These are phyloP conservation scores for Cataglyphis hispanica DNA, from an alignment of 1,140 invertebrate genomes.

Conservation along the genomic window DNA sequence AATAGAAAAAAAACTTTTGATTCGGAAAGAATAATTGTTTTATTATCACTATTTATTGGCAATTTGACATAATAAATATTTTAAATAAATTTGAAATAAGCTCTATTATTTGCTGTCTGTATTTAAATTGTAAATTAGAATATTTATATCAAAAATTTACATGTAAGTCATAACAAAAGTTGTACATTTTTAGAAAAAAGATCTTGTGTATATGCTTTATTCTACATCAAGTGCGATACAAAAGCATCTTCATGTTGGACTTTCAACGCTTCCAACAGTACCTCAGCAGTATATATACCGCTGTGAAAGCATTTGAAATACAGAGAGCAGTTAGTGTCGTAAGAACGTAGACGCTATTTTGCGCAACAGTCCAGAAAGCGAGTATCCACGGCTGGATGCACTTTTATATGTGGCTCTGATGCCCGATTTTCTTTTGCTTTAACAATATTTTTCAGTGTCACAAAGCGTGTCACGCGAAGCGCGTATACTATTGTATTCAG, in stretches of 20 bases:
- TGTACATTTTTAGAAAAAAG: constrained; percentile 1
- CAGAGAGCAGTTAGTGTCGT: constrained; percentile 41
- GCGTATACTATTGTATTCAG: constrained; percentile 3
- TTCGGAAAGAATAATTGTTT: background rate
- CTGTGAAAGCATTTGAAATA: constrained; percentile 55
- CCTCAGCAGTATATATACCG: constrained; percentile 34
- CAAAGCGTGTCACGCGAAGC: constrained; percentile 30
- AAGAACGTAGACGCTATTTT: constrained; percentile 48
- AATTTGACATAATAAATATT: no score
- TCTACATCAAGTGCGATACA: background rate
- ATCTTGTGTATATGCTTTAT: background rate
- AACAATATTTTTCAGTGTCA: constrained; percentile 51
- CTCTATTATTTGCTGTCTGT: background rate
- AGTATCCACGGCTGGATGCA: constrained; percentile 24
- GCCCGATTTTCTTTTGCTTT: constrained; percentile 51
- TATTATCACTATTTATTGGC: background rate
- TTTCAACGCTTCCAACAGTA: constrained; percentile 44
- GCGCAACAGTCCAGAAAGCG: constrained; percentile 45
- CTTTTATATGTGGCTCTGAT: constrained; percentile 33
- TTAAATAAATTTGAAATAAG: background rate
- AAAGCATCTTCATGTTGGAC: constrained; percentile 20
- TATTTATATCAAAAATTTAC: constrained; percentile 1
- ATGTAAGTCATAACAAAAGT: background rate
- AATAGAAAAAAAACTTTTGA: no score
- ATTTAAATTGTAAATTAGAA: background rate